Evolutionary conservation across 2,113 vertebrate species (phyloP), one percentile per base, ranked within the genome.

Genomic region (Gobiocypris rarus): DNA sequence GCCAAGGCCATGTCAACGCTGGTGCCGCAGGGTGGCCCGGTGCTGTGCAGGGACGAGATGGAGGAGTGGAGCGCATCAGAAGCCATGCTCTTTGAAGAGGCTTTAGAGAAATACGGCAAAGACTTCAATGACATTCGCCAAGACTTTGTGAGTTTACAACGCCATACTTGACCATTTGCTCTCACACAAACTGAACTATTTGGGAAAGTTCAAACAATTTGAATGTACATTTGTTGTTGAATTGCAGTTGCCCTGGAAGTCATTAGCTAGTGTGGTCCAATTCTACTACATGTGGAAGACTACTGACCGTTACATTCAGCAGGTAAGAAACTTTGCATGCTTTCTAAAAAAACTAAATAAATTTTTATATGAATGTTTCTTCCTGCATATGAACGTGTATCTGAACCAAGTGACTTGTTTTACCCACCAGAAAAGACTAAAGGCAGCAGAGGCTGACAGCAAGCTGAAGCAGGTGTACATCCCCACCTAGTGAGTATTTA

Each of bases 211-310:
- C 10, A 17, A 13, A 14, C 6, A 1, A 17, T 65, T 54, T 70
- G 2, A 28, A 38, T 73, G 6, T 41, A 17, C 63, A 1, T 67
- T 34, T 54, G n/a, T 81, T 59, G 3, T 34, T 63, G 56, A 43
- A 83, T 34, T 34, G 3, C 75, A 98, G 97, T 92, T 98, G 43
- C 97, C 97, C 22, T 98, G 97, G 97, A 98, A 98, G 86, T 98
- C 97, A 24, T 92, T 98, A 31, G 96, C 97, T 87, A 98, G 97
- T 74, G 97, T 98, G 67, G 96, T 98, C 82, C 97, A 98, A 88
- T 98, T 97, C 89, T 98, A 98, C 89, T 98, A 98, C 91, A 98
- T 98, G 97, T 98, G 97, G 97, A 98, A 98, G 88, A 98, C 97
- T n/a, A 98, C 97, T 0, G 97, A 98, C 89, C 95, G 97, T 88